Evolutionary conservation across 1,140 invertebrate genomes (phyloP).

Genomic region (Lanistes nyassanus): DNA sequence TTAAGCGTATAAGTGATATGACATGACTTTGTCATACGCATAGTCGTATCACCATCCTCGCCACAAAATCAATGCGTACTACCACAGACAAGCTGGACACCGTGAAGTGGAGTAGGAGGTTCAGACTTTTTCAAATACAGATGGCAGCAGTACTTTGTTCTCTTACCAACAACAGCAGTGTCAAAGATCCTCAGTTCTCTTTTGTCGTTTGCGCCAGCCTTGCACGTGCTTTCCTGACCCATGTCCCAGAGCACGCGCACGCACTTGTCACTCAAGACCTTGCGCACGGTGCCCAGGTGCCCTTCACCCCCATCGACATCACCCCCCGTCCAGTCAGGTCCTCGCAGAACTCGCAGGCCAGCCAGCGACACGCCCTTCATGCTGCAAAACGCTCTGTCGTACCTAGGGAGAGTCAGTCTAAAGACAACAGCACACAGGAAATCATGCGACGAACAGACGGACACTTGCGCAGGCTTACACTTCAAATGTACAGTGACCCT

Average conservation of each 20-base stretch:
- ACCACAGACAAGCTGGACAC: background rate
- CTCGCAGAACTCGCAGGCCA: conserved; percentile 29
- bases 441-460: too few species aligned
- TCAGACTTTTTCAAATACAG: background rate
- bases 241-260: conserved; percentile 48
- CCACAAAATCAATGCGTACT: background rate
- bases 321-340: conserved; percentile 31
- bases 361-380: too few species aligned
- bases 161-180: conserved; percentile 40
- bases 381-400: too few species aligned
- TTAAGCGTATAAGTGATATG: background rate
- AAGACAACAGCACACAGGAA: too few species aligned
- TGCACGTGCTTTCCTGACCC: conserved; percentile 34
- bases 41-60: background rate
- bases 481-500: too few species aligned
- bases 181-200: conserved; percentile 48
- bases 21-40: background rate
- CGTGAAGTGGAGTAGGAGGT: background rate
- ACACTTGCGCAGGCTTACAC: too few species aligned
- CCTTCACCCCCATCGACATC: conserved; percentile 39
- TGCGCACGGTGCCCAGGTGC: conserved; percentile 40
- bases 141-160: background rate
- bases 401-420: too few species aligned
- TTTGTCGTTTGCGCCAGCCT: conserved; percentile 42
- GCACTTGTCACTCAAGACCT: conserved; percentile 29